These are phyloP conservation scores for Atrichornis clamosus DNA, from an alignment of 2,113 vertebrate genomes.

Conservation along the genomic window DNA sequence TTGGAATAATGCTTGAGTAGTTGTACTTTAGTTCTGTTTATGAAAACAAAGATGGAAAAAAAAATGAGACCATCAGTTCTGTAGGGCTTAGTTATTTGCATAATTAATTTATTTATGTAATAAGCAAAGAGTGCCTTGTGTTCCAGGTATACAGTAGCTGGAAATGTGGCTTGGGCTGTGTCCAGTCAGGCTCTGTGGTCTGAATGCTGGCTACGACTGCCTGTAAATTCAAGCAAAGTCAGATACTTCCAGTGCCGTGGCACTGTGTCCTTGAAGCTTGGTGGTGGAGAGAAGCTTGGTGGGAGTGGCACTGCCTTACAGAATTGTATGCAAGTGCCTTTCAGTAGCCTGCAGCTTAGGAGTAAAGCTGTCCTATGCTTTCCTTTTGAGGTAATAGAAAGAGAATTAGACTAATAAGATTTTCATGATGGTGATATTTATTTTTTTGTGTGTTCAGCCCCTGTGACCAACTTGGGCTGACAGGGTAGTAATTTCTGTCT, in stretches of 20 bases:
- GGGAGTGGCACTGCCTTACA: not conserved
- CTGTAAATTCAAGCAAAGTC: not conserved
- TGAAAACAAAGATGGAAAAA: not conserved
- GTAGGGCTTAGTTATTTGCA: not conserved
- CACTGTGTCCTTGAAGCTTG: not conserved
- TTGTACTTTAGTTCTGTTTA: not conserved
- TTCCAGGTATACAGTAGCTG: not conserved
- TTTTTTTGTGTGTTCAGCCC: not conserved
- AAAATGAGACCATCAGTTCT: not conserved
- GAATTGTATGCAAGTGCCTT: not conserved
- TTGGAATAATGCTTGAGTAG: not conserved
- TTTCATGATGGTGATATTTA: not conserved
- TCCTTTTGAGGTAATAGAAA: not conserved
- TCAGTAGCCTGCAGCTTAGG: not conserved
- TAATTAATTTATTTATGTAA: not conserved
- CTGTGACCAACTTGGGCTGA: not conserved
- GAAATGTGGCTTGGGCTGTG: not conserved
- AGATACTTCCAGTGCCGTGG: accelerated
- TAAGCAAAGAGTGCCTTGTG: not conserved
- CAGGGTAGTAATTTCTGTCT: not conserved
- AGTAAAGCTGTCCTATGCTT: not conserved
- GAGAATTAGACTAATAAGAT: not conserved
- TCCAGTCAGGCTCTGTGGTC: not conserved
- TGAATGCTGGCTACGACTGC: not conserved
- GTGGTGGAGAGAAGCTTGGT: not conserved